A percentile compares a stretch with the other conserved stretches of the same genome.
These are phyloP conservation scores for Laticauda colubrina DNA, from an alignment of 2,113 vertebrate genomes.

Conservation along the genomic window DNA sequence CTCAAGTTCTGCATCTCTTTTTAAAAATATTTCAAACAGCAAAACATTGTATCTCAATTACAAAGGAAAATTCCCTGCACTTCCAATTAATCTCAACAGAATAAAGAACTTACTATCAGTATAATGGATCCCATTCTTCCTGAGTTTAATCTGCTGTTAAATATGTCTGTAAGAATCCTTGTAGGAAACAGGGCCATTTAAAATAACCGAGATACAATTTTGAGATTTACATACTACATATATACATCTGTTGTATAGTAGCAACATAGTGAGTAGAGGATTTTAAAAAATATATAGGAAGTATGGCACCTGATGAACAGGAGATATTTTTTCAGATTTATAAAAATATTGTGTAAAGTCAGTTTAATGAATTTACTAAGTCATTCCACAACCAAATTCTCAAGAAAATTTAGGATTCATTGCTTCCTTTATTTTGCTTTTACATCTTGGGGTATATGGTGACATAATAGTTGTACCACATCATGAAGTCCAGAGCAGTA, in stretches of 20 bases:
- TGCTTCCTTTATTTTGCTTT: background rate
- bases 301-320: background rate
- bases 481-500: background rate
- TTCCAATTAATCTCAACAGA: background rate
- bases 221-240: background rate
- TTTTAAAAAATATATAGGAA: background rate
- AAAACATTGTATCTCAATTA: background rate
- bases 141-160: background rate
- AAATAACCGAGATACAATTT: background rate
- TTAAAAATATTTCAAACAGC: background rate
- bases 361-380: background rate
- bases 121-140: background rate
- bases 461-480: background rate
- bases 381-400: background rate
- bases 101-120: background rate
- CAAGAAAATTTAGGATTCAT: background rate
- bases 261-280: background rate
- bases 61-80: background rate
- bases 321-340: background rate
- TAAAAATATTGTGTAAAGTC: background rate
- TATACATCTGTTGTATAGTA: background rate
- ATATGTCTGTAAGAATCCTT: background rate
- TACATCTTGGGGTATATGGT: background rate
- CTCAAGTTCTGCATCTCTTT: background rate
- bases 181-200: slow-evolving; percentile 10